Evolutionary conservation across 2,888 invertebrate species (phyloP).

Genomic region (Drosophila pseudotalamancana): DNA sequence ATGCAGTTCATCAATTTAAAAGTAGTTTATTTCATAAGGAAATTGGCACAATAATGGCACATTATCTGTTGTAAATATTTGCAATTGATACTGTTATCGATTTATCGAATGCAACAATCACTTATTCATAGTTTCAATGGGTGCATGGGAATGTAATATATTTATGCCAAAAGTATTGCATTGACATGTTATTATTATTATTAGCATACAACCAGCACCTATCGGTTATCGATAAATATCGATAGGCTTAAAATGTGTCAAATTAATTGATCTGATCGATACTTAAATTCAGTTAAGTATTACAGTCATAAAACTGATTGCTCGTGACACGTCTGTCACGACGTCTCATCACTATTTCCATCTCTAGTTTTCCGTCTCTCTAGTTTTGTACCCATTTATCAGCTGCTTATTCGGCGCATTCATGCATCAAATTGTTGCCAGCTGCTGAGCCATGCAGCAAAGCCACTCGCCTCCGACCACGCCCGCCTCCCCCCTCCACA

Average conservation of each 20-base stretch:
- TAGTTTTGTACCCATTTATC: conserved; percentile 12
- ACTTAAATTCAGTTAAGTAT: not conserved
- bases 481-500: not conserved
- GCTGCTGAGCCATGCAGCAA: conserved; percentile 28
- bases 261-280: not conserved
- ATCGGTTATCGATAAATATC: not conserved
- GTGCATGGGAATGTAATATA: too few species aligned
- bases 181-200: too few species aligned
- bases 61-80: too few species aligned
- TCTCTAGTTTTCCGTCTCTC: not conserved
- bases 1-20: too few species aligned
- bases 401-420: conserved; percentile 40
- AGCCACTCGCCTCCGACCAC: not conserved
- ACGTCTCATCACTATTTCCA: not conserved
- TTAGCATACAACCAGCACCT: too few species aligned
- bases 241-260: too few species aligned
- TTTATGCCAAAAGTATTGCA: too few species aligned
- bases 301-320: not conserved
- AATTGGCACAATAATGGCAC: too few species aligned
- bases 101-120: not conserved
- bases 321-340: not conserved
- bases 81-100: not conserved
- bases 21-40: too few species aligned
- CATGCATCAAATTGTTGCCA: conserved; percentile 73
- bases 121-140: too few species aligned